These are phyloP conservation scores for Eristalinus aeneus DNA, from an alignment of 2,888 invertebrate species.

Conservation along the genomic window DNA sequence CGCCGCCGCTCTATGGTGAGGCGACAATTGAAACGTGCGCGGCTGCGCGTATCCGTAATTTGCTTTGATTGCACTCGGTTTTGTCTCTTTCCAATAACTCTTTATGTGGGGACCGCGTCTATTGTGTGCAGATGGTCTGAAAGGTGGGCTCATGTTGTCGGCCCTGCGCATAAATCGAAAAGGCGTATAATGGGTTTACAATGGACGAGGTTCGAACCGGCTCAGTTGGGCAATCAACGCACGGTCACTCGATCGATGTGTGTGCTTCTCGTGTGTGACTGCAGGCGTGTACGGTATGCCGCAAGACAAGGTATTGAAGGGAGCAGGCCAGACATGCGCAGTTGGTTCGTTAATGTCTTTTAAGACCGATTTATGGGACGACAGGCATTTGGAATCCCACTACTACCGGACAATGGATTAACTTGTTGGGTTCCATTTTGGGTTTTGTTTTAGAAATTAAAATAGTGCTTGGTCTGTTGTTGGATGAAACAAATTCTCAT, in stretches of 20 bases:
- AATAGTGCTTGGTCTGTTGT: too few relatives aligned
- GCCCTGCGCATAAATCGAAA: slow-evolving; percentile 37
- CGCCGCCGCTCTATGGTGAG: neutral
- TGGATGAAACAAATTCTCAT: too few relatives aligned
- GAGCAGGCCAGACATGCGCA: neutral
- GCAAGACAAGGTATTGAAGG: neutral
- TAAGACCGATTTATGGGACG: neutral
- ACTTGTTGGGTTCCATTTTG: neutral
- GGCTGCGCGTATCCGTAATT: slow-evolving; percentile 47
- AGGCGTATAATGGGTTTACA: slow-evolving; percentile 19
- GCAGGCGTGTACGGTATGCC: neutral
- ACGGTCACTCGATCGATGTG: neutral
- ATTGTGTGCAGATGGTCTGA: slow-evolving; percentile 38
- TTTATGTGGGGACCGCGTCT: slow-evolving; percentile 26
- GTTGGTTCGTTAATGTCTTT: neutral
- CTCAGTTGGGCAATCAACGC: neutral
- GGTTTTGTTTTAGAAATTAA: neutral
- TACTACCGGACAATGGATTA: neutral
- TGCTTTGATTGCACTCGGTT: slow-evolving; percentile 20
- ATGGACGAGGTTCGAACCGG: neutral
- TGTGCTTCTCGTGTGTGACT: neutral
- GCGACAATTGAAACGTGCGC: slow-evolving; percentile 47
- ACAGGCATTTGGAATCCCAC: neutral
- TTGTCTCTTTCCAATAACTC: neutral
- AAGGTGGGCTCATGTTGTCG: slow-evolving; percentile 10